A percentile compares a stretch with the other conserved stretches of the same genome.
These are phyloP conservation scores for Camelus bactrianus DNA, from an alignment of 2,113 vertebrate species.

Conservation along the genomic window DNA sequence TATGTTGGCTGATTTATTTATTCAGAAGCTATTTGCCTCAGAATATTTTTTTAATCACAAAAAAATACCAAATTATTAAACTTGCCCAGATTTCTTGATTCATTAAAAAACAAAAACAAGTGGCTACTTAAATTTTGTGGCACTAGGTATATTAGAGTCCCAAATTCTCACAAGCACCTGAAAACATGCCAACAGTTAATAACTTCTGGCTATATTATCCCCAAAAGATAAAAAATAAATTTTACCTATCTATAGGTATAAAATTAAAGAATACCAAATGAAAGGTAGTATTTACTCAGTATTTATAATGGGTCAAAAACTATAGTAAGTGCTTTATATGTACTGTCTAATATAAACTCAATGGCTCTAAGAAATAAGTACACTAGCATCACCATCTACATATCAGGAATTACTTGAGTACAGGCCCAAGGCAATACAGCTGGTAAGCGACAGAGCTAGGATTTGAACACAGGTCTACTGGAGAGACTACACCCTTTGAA, in stretches of 20 bases:
- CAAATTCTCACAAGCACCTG: neutral
- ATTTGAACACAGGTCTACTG: neutral
- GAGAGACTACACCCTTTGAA: neutral
- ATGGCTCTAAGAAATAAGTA: neutral
- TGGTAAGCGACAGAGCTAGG: neutral
- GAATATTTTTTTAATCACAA: neutral
- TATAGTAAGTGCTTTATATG: neutral
- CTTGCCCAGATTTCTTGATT: neutral
- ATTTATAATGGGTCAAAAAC: neutral
- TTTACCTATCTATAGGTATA: neutral
- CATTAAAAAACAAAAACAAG: neutral
- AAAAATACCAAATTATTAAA: slow-evolving; percentile 31
- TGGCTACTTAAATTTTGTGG: slow-evolving; percentile 9
- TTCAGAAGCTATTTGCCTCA: slow-evolving; percentile 4
- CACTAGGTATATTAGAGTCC: neutral
- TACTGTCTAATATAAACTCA: neutral
- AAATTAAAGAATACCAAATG: neutral
- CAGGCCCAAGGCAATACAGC: neutral
- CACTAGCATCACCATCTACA: neutral
- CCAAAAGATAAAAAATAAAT: neutral
- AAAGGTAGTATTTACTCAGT: neutral
- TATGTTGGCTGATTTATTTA: neutral
- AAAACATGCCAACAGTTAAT: neutral
- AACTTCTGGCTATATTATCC: neutral
- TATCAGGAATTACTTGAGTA: neutral